These are phyloP conservation scores for Apamea sordens DNA, from an alignment of 2,888 invertebrate genomes.

Conservation along the genomic window DNA sequence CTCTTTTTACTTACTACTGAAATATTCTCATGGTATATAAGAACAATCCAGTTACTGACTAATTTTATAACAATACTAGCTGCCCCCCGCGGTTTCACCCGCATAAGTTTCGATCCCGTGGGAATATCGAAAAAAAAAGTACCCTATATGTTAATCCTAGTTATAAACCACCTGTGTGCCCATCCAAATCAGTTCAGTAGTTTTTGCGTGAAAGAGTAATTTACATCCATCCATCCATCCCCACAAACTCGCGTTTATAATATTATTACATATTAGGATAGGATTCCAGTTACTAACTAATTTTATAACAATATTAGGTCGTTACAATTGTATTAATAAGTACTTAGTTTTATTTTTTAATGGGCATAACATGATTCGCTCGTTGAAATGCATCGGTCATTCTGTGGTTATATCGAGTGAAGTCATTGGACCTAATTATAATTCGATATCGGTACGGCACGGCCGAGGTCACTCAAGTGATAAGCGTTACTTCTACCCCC, in stretches of 20 bases:
- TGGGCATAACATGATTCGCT: constrained; percentile 27
- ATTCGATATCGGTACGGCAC: constrained; percentile 67
- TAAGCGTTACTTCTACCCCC: constrained; percentile 60
- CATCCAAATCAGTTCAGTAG: too few species aligned
- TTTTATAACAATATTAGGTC: background rate
- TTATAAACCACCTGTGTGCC: too few species aligned
- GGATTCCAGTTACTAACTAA: too few species aligned
- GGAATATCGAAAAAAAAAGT: too few species aligned
- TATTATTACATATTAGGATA: too few species aligned
- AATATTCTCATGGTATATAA: background rate
- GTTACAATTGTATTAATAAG: background rate
- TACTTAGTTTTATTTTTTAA: constrained; percentile 13
- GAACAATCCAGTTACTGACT: too few species aligned
- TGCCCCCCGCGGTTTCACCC: too few species aligned
- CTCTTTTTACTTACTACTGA: background rate
- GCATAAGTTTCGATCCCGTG: too few species aligned
- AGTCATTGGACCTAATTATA: constrained; percentile 71
- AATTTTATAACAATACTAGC: background rate
- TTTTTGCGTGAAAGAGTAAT: too few species aligned
- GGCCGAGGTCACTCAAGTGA: constrained; percentile 68
- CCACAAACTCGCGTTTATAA: too few species aligned
- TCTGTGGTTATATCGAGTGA: constrained; percentile 52
- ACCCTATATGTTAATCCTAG: too few species aligned
- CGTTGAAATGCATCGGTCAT: constrained; percentile 53
- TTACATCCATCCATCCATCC: too few species aligned